Percentiles rank a stretch among this genome's conserved stretches.
Evolutionary conservation across 2,888 invertebrate species (phyloP).

Genomic region (Drosophila rubida): DNA sequence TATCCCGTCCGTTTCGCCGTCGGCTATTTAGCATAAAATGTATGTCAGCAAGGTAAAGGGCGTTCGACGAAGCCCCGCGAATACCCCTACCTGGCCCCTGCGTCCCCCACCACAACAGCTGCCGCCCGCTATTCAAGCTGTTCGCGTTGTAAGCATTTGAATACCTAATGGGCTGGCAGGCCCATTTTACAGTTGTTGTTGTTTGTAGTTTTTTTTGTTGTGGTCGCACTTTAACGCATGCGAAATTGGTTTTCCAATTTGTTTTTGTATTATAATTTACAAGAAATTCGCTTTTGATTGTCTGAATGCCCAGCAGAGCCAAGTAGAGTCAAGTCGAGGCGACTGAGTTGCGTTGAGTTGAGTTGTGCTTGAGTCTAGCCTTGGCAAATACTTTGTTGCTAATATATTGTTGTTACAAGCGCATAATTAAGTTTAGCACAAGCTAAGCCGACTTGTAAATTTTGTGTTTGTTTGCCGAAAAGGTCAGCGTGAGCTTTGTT

Average conservation of each 20-base stretch:
- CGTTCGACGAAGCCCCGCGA: slow-evolving; percentile 56
- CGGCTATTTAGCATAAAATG: slow-evolving; percentile 82
- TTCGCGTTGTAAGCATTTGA: slow-evolving; percentile 72
- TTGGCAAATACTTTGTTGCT: slow-evolving; percentile 28
- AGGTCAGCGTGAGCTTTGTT: not conserved
- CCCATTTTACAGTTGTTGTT: slow-evolving; percentile 46
- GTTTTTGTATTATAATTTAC: slow-evolving; percentile 58
- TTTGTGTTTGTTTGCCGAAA: not conserved
- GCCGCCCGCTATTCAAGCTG: slow-evolving; percentile 43
- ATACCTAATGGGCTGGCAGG: slow-evolving; percentile 60
- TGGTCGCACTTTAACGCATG: slow-evolving; percentile 53
- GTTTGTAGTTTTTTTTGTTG: slow-evolving; percentile 18
- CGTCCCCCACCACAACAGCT: not conserved
- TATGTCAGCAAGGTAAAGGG: slow-evolving; percentile 84
- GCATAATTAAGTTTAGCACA: slow-evolving; percentile 45
- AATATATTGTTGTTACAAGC: slow-evolving; percentile 46
- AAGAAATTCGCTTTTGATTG: slow-evolving; percentile 36
- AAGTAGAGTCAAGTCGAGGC: not conserved
- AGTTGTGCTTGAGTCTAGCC: slow-evolving; percentile 23
- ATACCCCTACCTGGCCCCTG: not conserved
- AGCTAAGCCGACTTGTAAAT: slow-evolving; percentile 12
- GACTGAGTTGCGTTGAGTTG: slow-evolving; percentile 16
- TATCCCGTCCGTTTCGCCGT: slow-evolving; percentile 47
- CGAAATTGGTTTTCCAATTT: slow-evolving; percentile 65
- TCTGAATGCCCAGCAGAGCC: slow-evolving; percentile 2